These are phyloP conservation scores for Polyommatus icarus DNA, from an alignment of 2,888 invertebrate genomes.

Conservation along the genomic window DNA sequence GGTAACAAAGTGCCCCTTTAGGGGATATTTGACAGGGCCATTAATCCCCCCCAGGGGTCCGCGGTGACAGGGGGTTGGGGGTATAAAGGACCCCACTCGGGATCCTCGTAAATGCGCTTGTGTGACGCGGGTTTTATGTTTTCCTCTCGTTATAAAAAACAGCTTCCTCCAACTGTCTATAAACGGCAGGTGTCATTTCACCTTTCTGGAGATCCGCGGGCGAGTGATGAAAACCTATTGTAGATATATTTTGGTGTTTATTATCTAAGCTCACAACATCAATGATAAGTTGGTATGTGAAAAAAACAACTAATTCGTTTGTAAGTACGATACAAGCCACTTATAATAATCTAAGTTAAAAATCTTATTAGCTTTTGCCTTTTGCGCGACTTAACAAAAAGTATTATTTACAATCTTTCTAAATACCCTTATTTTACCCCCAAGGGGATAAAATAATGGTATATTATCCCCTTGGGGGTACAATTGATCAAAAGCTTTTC, in stretches of 20 bases:
- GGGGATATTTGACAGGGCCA: conserved; percentile 48
- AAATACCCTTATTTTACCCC: too few relatives aligned
- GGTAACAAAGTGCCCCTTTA: conserved; percentile 40
- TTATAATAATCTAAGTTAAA: too few relatives aligned
- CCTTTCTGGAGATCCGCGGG: background rate
- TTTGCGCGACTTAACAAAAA: too few relatives aligned
- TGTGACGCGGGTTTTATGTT: conserved; percentile 22
- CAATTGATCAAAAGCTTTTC: too few relatives aligned
- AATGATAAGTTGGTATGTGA: background rate
- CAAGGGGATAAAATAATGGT: too few relatives aligned
- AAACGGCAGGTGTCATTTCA: conserved; percentile 27
- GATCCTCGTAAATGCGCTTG: conserved; percentile 22
- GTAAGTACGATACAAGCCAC: too few relatives aligned
- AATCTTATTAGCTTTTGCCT: too few relatives aligned
- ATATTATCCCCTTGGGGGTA: too few relatives aligned
- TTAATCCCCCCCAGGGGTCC: conserved; percentile 48
- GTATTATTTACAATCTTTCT: too few relatives aligned
- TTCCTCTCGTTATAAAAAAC: conserved; percentile 29
- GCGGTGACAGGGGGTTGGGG: conserved; percentile 36
- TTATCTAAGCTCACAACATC: background rate
- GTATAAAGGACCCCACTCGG: conserved; percentile 12
- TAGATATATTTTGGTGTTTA: background rate
- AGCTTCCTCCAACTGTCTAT: conserved; percentile 27
- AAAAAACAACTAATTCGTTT: too few relatives aligned
- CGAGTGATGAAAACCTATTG: background rate